phyloP scores from a whole-genome alignment of 1,140 invertebrate genomes.

The Mylabris phalerata region DNA sequence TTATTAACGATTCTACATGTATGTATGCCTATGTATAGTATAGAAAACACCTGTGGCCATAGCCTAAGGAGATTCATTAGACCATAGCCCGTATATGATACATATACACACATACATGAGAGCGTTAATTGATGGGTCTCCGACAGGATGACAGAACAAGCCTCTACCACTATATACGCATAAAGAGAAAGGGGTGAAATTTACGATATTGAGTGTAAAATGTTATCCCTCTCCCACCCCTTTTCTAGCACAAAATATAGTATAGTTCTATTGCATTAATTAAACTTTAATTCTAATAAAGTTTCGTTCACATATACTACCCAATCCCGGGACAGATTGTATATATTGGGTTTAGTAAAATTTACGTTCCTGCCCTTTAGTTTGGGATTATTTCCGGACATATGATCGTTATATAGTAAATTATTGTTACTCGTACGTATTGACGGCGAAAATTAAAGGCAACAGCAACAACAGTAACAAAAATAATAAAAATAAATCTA shows the following conservation, averaged over 20 bases:
- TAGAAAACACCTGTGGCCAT: conserved; percentile 15
- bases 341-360: conserved; percentile 13
- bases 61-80: conserved; percentile 17
- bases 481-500: too few species aligned
- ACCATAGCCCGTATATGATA: background rate
- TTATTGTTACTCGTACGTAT: too few species aligned
- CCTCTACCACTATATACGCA: background rate
- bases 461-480: too few species aligned
- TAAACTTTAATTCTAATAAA: conserved; percentile 16
- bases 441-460: too few species aligned
- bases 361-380: conserved; percentile 5
- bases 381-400: background rate
- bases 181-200: background rate
- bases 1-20: too few species aligned
- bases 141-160: background rate
- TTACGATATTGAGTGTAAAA: conserved; percentile 8
- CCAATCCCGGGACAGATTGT: conserved; percentile 11
- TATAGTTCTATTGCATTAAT: conserved; percentile 14
- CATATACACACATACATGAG: background rate
- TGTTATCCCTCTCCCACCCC: too few species aligned
- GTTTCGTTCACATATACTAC: conserved; percentile 14
- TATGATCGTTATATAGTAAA: too few species aligned
- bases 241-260: background rate
- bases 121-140: conserved; percentile 17
- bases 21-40: background rate